Evolutionary conservation across 2,888 invertebrate species (phyloP).

Genomic region (Melanophora roralis): DNA sequence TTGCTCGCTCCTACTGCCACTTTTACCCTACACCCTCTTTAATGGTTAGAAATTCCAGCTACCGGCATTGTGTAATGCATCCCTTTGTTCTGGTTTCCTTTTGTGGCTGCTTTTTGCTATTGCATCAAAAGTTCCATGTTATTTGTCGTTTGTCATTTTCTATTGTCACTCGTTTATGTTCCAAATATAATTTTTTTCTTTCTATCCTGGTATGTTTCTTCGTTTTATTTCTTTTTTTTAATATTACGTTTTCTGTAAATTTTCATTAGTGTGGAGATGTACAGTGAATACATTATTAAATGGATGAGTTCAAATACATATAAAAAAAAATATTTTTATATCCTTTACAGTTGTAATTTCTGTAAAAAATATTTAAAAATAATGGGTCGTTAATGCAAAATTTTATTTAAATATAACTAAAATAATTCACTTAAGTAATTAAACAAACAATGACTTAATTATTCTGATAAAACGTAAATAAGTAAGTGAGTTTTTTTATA

Average conservation of each 20-base stretch:
- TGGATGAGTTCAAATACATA: background rate
- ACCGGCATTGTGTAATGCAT: conserved; percentile 59
- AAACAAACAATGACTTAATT: too few relatives aligned
- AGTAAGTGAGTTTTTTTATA: too few relatives aligned
- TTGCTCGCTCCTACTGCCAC: conserved; percentile 17
- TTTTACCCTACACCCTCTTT: background rate
- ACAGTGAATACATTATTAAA: conserved; percentile 6
- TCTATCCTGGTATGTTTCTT: too few relatives aligned
- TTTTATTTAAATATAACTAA: too few relatives aligned
- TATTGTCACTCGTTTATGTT: conserved; percentile 60
- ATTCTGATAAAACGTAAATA: too few relatives aligned
- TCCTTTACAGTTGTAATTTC: too few relatives aligned
- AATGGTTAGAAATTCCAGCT: background rate
- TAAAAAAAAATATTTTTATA: too few relatives aligned
- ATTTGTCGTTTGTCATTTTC: conserved; percentile 56
- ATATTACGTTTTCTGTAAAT: conserved; percentile 3
- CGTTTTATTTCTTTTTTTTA: conserved; percentile 2
- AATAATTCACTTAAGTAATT: too few relatives aligned
- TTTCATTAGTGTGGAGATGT: background rate
- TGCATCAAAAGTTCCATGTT: conserved; percentile 47
- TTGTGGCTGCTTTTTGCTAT: conserved; percentile 49
- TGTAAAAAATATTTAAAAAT: too few relatives aligned
- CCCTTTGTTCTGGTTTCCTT: conserved; percentile 59
- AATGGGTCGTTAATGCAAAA: too few relatives aligned
- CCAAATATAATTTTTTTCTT: conserved; percentile 27